phyloP scores from a whole-genome alignment of 1,140 invertebrate species.

The Drosophila pectinifera region DNA sequence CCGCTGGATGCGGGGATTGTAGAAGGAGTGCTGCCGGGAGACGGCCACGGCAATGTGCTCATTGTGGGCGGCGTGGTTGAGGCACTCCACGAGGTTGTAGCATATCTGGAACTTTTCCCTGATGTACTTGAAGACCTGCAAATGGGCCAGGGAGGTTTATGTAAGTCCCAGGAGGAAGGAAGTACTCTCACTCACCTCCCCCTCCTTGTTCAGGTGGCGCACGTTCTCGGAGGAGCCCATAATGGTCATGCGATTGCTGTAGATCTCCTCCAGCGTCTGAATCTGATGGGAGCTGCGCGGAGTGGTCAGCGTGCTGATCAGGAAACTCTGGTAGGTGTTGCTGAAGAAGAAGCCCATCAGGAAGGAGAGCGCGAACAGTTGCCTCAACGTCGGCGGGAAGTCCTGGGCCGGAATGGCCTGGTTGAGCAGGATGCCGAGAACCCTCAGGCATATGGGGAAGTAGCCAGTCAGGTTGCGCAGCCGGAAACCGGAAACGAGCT shows the following conservation, averaged over 20 bases:
- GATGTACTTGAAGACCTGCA: conserved; percentile 77
- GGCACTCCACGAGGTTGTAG: conserved; percentile 77
- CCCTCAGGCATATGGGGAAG: conserved; percentile 50
- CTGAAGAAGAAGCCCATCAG: conserved; percentile 71
- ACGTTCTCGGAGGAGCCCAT: conserved; percentile 76
- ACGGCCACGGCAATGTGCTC: conserved; percentile 71
- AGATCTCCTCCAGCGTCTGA: conserved; percentile 67
- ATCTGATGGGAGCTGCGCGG: conserved; percentile 66
- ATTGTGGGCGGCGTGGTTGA: conserved; percentile 65
- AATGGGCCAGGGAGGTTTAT: background rate
- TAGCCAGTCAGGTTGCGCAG: conserved; percentile 42
- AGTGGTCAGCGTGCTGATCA: conserved; percentile 78
- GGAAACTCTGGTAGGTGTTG: conserved; percentile 78
- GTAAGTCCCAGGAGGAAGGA: background rate
- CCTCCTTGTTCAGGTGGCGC: conserved; percentile 74
- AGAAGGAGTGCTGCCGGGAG: conserved; percentile 76
- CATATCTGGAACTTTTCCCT: conserved; percentile 79
- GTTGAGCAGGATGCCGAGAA: conserved; percentile 64
- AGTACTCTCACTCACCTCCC: conserved; percentile 55
- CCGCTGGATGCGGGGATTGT: conserved; percentile 69
- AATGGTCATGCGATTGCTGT: conserved; percentile 68
- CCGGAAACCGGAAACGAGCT: conserved; percentile 34
- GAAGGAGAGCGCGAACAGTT: conserved; percentile 57
- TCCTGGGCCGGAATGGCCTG: conserved; percentile 50
- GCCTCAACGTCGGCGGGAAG: conserved; percentile 37